Evolutionary conservation across 1,140 invertebrate species (phyloP).

Genomic region (Mizuhopecten yessoensis): DNA sequence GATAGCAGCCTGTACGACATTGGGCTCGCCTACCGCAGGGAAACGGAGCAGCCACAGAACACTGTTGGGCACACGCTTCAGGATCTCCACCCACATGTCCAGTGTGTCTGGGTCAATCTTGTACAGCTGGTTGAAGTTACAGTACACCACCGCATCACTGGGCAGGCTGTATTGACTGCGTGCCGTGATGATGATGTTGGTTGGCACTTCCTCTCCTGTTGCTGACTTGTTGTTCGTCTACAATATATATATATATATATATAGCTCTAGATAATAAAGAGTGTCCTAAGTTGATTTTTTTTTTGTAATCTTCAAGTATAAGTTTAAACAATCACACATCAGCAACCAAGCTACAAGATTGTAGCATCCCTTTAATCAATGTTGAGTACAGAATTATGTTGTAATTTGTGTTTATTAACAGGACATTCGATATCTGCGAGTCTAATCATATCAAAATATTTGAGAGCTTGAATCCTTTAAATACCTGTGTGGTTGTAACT

Average conservation of each 20-base stretch:
- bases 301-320: too few relatives aligned
- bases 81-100: conserved; percentile 96
- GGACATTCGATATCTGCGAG: too few relatives aligned
- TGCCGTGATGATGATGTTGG: conserved; percentile 96
- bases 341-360: too few relatives aligned
- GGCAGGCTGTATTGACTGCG: conserved; percentile 97
- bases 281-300: too few relatives aligned
- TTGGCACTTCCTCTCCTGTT: conserved; percentile 98
- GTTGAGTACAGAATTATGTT: too few relatives aligned
- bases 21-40: conserved; percentile 97
- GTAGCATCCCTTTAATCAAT: too few relatives aligned
- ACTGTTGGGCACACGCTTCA: conserved; percentile 95
- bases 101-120: conserved; percentile 98
- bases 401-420: too few relatives aligned
- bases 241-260: conserved; percentile 51
- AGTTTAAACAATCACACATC: too few relatives aligned
- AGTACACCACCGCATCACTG: conserved; percentile 98
- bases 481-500: conserved; percentile 93
- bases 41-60: conserved; percentile 98
- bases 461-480: background rate
- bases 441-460: too few relatives aligned
- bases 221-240: conserved; percentile 97
- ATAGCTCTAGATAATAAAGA: background rate
- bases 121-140: conserved; percentile 99
- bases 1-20: conserved; percentile 88